Base-by-base conservation (phyloP, 2,888 invertebrate species). In the Alviniconcha strummeri region DNA sequence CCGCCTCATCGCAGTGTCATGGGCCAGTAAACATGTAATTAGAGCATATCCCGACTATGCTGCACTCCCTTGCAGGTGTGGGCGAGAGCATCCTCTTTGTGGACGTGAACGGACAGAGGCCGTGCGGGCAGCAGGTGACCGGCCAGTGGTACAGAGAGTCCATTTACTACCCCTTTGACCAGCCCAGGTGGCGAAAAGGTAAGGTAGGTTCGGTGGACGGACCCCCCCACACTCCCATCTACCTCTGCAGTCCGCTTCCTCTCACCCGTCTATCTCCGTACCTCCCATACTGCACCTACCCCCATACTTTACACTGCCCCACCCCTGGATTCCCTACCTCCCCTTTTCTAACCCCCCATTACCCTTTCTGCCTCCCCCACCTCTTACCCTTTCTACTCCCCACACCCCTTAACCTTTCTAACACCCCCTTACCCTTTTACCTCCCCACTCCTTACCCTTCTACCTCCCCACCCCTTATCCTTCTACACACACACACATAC, bases 101-200 rank as follows among this genome's bases (percentile, higher is more conserved):
- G 36, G 72, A 72, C 36, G 72, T 72, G 36, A 72, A 72, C 36
- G 72, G 72, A 36, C n/a, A 36, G 72, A 8, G 72, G n/a, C 72
- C 72, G n/a, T 72, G 72, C 17, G 72, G 72, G 8, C 72, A 72
- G 36, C n/a, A 36, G n/a, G n/a, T 72, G 36, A 36, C 72, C 36
- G 19, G 17, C n/a, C 13, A 72, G 19, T 72, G 72, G 72, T 72
- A 72, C 72, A n/a, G 72, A 1, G 72, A 72, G 36, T 19, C 19
- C 36, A 36, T 8, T 13, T 4, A n/a, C 72, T 72, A 72, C 36
- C 9, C n/a, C n/a, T 72, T 72, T 17, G 17, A 36, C 36, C 19
- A 72, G n/a, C 72, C 72, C 36, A n/a, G 36, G 19, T 72, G 72
- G 72, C 8, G 72, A n/a, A 72, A 72, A 72, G 72, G 72, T 72